Evolutionary conservation across 1,140 invertebrate species (phyloP).

Genomic region (Heliconius hermathena): DNA sequence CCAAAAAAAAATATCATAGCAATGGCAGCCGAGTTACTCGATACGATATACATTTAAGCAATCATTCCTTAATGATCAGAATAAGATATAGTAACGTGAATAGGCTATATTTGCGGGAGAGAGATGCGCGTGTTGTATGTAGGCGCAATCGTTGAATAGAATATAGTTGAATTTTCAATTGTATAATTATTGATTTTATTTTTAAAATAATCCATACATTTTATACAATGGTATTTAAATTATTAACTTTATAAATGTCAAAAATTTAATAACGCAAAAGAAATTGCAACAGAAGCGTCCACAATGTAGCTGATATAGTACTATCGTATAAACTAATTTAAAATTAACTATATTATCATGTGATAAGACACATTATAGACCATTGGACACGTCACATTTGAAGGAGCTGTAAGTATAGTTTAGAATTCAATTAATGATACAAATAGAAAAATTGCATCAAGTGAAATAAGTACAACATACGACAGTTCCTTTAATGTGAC

Average conservation of each 20-base stretch:
- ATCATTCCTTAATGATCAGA: not conserved
- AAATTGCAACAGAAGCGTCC: not conserved
- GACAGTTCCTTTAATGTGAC: not conserved
- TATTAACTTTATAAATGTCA: too few species aligned
- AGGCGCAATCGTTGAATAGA: too few species aligned
- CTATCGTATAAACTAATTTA: not conserved
- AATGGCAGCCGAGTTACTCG: not conserved
- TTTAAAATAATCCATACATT: too few species aligned
- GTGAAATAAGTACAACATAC: not conserved
- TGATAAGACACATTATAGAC: slow-evolving; percentile 10
- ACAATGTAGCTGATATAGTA: not conserved
- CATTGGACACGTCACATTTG: not conserved
- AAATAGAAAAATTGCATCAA: not conserved
- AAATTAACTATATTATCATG: slow-evolving; percentile 11
- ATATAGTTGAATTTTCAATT: too few species aligned
- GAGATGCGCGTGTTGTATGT: not conserved
- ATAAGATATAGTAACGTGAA: not conserved
- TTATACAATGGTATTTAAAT: too few species aligned
- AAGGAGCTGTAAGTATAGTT: not conserved
- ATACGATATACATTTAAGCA: not conserved
- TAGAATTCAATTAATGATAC: not conserved
- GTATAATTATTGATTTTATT: too few species aligned
- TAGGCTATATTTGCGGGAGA: not conserved
- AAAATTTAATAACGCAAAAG: too few species aligned
- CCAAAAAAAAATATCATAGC: not conserved